These are phyloP conservation scores for Hyposoter dolosus DNA, from an alignment of 2,888 invertebrate species.

Conservation along the genomic window DNA sequence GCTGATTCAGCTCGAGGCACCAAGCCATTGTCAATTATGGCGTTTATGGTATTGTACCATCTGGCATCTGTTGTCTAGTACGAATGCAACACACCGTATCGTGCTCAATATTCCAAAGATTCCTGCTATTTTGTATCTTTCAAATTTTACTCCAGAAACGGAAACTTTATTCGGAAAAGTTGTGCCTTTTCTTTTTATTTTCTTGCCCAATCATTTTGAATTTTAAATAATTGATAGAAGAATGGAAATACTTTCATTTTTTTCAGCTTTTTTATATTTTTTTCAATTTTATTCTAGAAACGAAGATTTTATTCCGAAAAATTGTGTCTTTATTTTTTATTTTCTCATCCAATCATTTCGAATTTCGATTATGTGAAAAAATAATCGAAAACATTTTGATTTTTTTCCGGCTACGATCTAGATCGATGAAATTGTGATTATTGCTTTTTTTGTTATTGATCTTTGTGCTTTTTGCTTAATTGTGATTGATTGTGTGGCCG, in stretches of 20 bases:
- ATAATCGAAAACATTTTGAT: background rate
- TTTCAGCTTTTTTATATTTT: slow-evolving; percentile 5
- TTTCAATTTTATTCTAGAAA: background rate
- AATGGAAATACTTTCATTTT: background rate
- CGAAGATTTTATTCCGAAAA: background rate
- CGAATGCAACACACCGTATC: slow-evolving; percentile 30
- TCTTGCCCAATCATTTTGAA: background rate
- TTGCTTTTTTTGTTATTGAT: too few relatives aligned
- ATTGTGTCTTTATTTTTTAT: background rate
- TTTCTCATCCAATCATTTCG: background rate
- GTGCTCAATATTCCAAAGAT: slow-evolving; percentile 21
- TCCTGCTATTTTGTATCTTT: slow-evolving; percentile 21
- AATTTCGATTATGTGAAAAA: background rate
- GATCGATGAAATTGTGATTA: too few relatives aligned
- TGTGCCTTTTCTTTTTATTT: background rate
- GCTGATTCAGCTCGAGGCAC: slow-evolving; percentile 55
- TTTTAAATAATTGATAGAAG: background rate
- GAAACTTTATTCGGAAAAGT: background rate
- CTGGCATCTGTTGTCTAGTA: slow-evolving; percentile 52
- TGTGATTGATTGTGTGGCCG: background rate
- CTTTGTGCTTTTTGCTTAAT: background rate
- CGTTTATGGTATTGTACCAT: slow-evolving; percentile 54
- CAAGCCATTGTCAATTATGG: slow-evolving; percentile 56
- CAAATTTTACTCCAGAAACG: background rate
- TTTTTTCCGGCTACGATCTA: background rate